Evolutionary conservation across 2,888 invertebrate species (phyloP), one percentile per base, ranked within the genome.

Genomic region (Andrena trimmerana): DNA sequence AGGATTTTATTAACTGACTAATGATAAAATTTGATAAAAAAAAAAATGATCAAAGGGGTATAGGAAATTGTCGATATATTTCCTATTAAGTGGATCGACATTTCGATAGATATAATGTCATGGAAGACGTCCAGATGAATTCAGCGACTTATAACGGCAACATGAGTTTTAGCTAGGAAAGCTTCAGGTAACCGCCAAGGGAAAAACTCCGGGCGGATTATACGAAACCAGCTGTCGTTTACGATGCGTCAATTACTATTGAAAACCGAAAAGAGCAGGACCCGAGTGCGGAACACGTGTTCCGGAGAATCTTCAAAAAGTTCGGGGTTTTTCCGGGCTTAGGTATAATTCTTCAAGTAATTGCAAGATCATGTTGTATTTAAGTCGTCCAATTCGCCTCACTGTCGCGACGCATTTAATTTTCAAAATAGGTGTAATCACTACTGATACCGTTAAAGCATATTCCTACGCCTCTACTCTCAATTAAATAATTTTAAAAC

Each of bases 401-500:
- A 27, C 57, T 20, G 13, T 57, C 24, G 27, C 27, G 57, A 24
- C 1, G 29, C 48, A 8, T 33, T 5, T 42, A 31, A 66, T 10
- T 48, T 20, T 1, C n/a, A 48, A 48, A 48, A 48, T 24, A 59
- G 6, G 13, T 20, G 42, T 13, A 24, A 10, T 16, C 69, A 36
- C 5, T 36, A 68, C 36, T 50, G 20, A 66, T 27, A 27, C 29
- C 5, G n/a, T 27, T 42, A 62, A 33, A 24, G 52, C 33, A 62
- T 50, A 36, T 48, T 69, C 36, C 29, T 52, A 13, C 27, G n/a
- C 27, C 54, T 50, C 36, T 13, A 57, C 60, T 24, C 10, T 50
- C 10, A 27, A 7, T 70, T 13, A 77, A 31, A 65, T 65, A 54
- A 36, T 62, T 52, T 31, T 31, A 36, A 42, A 27, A 16, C 20